Conservation (phyloP, 2,797 vertebrate genomes). For the Linurgus olivaceus region DNA sequence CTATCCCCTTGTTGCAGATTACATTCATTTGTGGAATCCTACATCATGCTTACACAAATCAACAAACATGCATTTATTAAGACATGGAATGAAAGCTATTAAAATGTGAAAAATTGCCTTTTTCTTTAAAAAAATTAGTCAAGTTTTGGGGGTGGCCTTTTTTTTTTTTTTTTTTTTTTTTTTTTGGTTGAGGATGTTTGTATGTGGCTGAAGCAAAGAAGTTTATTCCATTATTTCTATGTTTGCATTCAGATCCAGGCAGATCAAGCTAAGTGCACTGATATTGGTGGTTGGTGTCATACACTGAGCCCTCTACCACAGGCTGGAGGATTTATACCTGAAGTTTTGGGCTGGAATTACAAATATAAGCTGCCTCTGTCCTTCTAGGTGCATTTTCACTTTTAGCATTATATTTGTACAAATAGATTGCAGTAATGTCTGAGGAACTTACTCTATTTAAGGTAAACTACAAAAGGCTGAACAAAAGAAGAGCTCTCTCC, state of each 20-base stretch:
- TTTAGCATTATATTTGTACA: background rate
- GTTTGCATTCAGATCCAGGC: background rate
- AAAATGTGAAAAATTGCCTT: slow-evolving; percentile 84
- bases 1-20: slow-evolving; percentile 81
- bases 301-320: background rate
- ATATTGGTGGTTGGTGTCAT: background rate
- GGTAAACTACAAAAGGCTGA: background rate
- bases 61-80: slow-evolving; percentile 89
- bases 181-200: slow-evolving; percentile 1
- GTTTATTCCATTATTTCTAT: background rate
- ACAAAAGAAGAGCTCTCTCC: background rate
- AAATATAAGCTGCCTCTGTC: background rate
- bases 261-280: background rate
- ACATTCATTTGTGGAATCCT: slow-evolving; percentile 89
- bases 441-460: background rate
- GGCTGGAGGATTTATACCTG: background rate
- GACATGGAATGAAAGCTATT: slow-evolving; percentile 85
- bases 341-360: background rate
- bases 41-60: slow-evolving; percentile 88
- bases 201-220: background rate
- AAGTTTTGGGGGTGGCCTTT: slow-evolving; percentile 27
- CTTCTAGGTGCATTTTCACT: background rate
- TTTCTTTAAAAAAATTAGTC: slow-evolving; percentile 65
- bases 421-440: background rate
- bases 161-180: background rate